phyloP scores from a whole-genome alignment of 2,797 vertebrate species.

The Kryptolebias ocellatus region DNA sequence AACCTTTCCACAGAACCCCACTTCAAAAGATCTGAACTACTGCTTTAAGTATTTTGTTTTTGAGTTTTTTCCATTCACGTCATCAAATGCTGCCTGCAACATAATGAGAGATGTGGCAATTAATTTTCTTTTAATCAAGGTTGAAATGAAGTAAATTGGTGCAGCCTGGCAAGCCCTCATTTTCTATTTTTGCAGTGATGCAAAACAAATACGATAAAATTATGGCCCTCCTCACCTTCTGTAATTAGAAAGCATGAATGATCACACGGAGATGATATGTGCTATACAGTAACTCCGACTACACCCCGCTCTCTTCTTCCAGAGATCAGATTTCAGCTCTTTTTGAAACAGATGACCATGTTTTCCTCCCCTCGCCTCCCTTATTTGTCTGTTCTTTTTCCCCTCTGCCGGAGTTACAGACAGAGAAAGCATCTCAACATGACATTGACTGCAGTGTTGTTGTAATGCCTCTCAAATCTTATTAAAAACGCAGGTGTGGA shows the following conservation, averaged over 20 bases:
- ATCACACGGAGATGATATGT: conserved; percentile 93
- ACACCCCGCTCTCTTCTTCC: conserved; percentile 80
- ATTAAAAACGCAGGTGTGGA: conserved; percentile 86
- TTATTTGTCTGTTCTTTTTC: conserved; percentile 74
- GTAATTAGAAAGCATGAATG: conserved; percentile 99
- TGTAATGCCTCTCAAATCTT: conserved; percentile 88
- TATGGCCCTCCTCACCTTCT: conserved; percentile 99
- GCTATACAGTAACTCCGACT: conserved; percentile 81
- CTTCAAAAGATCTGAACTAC: not conserved
- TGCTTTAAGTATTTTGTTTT: conserved; percentile 62
- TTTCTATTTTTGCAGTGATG: conserved; percentile 99
- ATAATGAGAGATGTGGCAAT: conserved; percentile 99
- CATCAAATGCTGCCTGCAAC: conserved; percentile 94
- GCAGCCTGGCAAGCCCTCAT: conserved; percentile 97
- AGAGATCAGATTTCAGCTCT: conserved; percentile 88
- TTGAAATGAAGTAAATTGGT: conserved; percentile 99
- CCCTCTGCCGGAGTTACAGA: conserved; percentile 77
- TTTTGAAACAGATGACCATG: conserved; percentile 85
- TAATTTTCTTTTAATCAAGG: conserved; percentile 99
- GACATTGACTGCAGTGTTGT: conserved; percentile 86
- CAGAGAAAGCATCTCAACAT: conserved; percentile 83
- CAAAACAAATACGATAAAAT: conserved; percentile 99
- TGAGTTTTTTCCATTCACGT: conserved; percentile 80
- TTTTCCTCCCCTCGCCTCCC: conserved; percentile 78
- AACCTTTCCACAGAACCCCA: not conserved